These are phyloP conservation scores for Chloebia gouldiae DNA, from an alignment of 2,113 vertebrate genomes.

Conservation along the genomic window DNA sequence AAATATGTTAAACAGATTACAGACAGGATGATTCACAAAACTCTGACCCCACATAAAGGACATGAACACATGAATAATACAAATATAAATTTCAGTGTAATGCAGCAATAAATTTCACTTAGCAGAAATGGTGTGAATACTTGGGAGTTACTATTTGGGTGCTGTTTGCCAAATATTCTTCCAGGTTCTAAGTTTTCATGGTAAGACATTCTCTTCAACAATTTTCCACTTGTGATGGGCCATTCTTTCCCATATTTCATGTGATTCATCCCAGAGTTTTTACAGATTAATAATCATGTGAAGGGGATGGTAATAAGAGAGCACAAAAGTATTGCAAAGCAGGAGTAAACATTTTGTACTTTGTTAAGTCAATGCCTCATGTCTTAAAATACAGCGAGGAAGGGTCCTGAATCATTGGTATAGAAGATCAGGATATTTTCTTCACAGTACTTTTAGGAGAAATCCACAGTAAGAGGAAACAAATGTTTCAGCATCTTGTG, in stretches of 20 bases:
- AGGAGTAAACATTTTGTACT: neutral
- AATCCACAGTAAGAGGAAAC: neutral
- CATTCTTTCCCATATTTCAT: neutral
- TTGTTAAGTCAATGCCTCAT: neutral
- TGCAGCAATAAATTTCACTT: neutral
- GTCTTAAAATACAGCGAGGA: neutral
- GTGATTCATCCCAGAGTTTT: neutral
- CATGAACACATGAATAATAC: neutral
- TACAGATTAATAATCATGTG: neutral
- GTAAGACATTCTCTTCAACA: neutral
- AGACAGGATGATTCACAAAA: neutral
- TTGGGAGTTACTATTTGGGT: neutral
- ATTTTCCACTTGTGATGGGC: neutral
- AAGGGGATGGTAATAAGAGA: neutral
- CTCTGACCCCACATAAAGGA: neutral
- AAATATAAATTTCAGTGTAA: neutral
- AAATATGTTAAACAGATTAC: neutral
- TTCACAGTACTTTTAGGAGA: neutral
- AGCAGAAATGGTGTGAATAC: neutral
- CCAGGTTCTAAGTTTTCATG: neutral
- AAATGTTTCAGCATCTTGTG: neutral
- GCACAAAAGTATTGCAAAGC: neutral
- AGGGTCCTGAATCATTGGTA: neutral
- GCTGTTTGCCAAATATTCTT: neutral
- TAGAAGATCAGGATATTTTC: neutral